phyloP scores from a whole-genome alignment of 2,888 invertebrate species.

The Pandemis cinnamomeana region DNA sequence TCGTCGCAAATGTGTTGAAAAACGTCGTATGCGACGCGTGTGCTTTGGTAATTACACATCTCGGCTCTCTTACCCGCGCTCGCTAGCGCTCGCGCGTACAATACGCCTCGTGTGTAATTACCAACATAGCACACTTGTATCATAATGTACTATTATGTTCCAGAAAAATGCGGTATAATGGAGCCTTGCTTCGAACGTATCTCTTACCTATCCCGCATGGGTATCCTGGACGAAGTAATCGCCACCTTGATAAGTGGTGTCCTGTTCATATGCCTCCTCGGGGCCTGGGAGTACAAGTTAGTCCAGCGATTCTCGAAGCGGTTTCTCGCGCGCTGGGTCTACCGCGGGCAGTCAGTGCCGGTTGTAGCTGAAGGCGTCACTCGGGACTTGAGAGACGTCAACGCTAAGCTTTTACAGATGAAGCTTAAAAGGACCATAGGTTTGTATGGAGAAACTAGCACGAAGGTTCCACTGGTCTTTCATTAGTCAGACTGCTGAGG shows the following conservation, averaged over 20 bases:
- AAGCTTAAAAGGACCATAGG: constrained; percentile 40
- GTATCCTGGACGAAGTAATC: constrained; percentile 60
- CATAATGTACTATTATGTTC: too few relatives aligned
- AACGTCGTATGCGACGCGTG: too few relatives aligned
- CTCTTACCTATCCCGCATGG: constrained; percentile 56
- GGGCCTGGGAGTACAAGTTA: constrained; percentile 66
- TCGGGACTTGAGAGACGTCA: constrained; percentile 56
- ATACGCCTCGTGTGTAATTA: too few relatives aligned
- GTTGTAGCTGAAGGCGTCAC: constrained; percentile 46
- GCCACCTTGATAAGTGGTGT: constrained; percentile 56
- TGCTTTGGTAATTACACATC: too few relatives aligned
- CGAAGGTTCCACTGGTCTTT: too few relatives aligned
- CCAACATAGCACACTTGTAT: too few relatives aligned
- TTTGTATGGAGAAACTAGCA: neutral
- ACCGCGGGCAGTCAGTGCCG: neutral
- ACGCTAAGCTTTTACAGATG: constrained; percentile 48
- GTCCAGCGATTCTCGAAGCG: constrained; percentile 52
- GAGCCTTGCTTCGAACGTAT: constrained; percentile 65
- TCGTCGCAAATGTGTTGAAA: too few relatives aligned
- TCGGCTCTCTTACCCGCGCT: too few relatives aligned
- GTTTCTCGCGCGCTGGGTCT: constrained; percentile 44
- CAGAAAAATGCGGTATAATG: constrained; percentile 73
- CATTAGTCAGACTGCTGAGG: too few relatives aligned
- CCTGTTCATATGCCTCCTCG: constrained; percentile 55
- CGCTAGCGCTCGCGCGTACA: too few relatives aligned